Evolutionary conservation across 2,797 vertebrate genomes (phyloP).

Genomic region (Acanthis flammea): DNA sequence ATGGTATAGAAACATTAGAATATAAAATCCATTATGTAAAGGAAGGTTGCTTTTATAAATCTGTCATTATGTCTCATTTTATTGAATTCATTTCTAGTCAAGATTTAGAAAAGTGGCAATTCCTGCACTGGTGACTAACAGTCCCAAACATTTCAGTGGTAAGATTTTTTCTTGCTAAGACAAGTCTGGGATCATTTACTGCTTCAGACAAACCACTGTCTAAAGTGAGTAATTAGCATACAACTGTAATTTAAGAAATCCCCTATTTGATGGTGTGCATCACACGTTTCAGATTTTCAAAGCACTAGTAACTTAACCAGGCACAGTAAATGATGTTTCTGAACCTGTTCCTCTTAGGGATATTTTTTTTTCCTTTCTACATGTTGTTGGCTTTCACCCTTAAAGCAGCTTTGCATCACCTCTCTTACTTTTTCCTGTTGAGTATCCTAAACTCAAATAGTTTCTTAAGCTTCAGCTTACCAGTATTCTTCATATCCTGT

Average conservation of each 20-base stretch:
- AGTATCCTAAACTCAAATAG: not conserved
- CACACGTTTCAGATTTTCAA: constrained; percentile 63
- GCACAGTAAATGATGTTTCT: constrained; percentile 58
- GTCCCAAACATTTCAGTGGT: constrained; percentile 48
- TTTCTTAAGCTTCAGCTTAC: not conserved
- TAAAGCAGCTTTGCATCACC: not conserved
- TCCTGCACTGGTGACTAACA: constrained; percentile 70
- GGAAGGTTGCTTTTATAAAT: constrained; percentile 77
- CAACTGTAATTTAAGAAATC: constrained; percentile 71
- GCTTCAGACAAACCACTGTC: constrained; percentile 58
- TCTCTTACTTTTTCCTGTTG: not conserved
- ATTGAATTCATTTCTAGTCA: constrained; percentile 73
- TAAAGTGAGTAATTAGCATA: constrained; percentile 77
- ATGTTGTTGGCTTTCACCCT: not conserved
- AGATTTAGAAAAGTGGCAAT: constrained; percentile 68
- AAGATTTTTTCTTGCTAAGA: constrained; percentile 62
- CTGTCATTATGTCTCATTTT: constrained; percentile 73
- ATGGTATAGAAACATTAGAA: constrained; percentile 76
- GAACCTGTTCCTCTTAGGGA: constrained; percentile 15
- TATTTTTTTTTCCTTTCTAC: not conserved
- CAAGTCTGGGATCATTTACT: constrained; percentile 73
- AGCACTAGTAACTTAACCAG: constrained; percentile 59
- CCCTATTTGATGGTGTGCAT: constrained; percentile 68
- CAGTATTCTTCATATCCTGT: not conserved
- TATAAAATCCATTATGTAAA: constrained; percentile 72